Evolutionary conservation across 1,140 invertebrate genomes (phyloP).

Genomic region (Protaetia brevitarsis): DNA sequence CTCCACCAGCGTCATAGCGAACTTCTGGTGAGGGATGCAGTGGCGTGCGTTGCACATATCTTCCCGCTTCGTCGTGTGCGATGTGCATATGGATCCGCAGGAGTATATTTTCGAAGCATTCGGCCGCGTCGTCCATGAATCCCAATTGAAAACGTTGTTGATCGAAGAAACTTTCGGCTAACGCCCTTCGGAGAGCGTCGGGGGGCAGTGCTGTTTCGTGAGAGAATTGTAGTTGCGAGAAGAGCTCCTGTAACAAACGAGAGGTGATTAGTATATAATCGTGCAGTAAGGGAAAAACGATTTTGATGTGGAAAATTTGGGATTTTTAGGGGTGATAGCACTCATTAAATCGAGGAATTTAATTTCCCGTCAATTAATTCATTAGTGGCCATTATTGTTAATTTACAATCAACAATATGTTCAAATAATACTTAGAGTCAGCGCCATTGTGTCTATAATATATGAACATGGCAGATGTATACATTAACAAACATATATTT

Average conservation of each 20-base stretch:
- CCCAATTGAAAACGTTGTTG: constrained; percentile 91
- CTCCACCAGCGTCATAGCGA: constrained; percentile 93
- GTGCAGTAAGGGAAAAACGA: too few relatives aligned
- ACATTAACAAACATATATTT: too few relatives aligned
- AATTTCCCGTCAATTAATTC: too few relatives aligned
- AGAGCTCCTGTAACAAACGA: constrained; percentile 76
- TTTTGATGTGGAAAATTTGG: too few relatives aligned
- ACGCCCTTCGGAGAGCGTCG: constrained; percentile 80
- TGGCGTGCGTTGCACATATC: constrained; percentile 83
- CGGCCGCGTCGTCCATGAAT: constrained; percentile 95
- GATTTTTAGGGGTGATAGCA: too few relatives aligned
- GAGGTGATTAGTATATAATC: background rate
- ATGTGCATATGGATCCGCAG: constrained; percentile 90
- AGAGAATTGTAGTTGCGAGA: constrained; percentile 92
- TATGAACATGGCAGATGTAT: too few relatives aligned
- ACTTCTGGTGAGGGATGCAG: constrained; percentile 92
- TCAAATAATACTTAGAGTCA: too few relatives aligned
- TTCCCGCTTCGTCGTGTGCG: constrained; percentile 68
- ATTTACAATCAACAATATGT: too few relatives aligned
- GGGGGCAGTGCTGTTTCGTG: constrained; percentile 87
- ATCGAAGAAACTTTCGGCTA: constrained; percentile 84
- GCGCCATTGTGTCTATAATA: too few relatives aligned
- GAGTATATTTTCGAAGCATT: constrained; percentile 95
- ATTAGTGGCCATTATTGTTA: too few relatives aligned
- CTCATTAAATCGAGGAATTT: too few relatives aligned